Evolutionary conservation across 2,113 vertebrate genomes (phyloP), one percentile per base, ranked within the genome.

Genomic region (Bambusicola thoracicus): DNA sequence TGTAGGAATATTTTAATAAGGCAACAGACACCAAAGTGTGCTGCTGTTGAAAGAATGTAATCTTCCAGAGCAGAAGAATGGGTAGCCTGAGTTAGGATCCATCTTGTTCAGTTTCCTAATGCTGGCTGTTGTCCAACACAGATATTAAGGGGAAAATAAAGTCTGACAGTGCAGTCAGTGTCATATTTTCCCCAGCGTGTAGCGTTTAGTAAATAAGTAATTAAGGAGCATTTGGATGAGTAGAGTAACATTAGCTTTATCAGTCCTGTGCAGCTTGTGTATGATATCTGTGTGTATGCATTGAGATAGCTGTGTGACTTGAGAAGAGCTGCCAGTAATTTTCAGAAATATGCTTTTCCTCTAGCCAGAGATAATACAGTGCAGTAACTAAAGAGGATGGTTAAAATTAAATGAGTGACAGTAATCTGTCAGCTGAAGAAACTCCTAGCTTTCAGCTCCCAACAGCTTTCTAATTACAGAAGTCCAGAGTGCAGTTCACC

Each of bases 221-320:
- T 74, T 34, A 59, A 53, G 21, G 29, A 88, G 18, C n/a, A 16
- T 32, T 30, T 44, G 36, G 36, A n/a, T 84, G 62, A 76, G 46
- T 48, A 34, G n/a, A 49, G 21, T n/a, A 69, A 67, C 30, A 61
- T 40, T 65, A 53, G 24, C 6, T 3, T 92, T 93, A 94, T 94
- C 89, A 87, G 49, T 59, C 17, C 38, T 8, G 2, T 77, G 63
- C 89, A 92, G 72, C 78, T 92, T 79, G 70, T 20, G 11, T 22
- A 15, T 46, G 40, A 1, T 85, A 59, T 36, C 56, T 72, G 8
- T n/a, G 3, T 46, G 4, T 34, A 20, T 30, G 27, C 74, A 22
- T 79, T 68, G 86, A 72, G 51, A 46, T 86, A 58, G 22, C 38
- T 63, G 12, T 66, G 20, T 53, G 61, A 25, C 36, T 75, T 90